Percentiles rank a stretch among this genome's conserved stretches.
Conservation (phyloP, 2,113 vertebrate genomes). For the Pygoscelis antarcticus region DNA sequence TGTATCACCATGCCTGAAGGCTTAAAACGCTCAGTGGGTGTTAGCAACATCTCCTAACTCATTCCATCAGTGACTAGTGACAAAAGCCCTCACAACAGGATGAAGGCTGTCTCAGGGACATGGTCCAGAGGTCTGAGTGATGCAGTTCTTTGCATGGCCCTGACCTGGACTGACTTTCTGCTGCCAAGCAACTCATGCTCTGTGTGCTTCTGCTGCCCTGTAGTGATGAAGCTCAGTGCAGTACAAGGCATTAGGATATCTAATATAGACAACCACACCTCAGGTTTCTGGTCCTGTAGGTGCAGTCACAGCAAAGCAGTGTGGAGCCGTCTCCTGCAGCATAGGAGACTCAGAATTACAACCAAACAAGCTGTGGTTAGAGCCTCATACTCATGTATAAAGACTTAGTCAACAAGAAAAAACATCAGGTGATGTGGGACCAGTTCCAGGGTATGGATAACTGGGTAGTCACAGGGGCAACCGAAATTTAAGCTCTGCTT, state of each 20-base stretch:
- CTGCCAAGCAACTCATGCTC: not conserved
- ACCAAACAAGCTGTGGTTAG: not conserved
- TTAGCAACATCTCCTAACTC: not conserved
- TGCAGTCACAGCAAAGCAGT: not conserved
- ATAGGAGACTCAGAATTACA: not conserved
- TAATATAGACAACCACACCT: not conserved
- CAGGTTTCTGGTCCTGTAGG: not conserved
- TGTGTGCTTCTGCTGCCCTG: not conserved
- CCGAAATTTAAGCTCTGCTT: not conserved
- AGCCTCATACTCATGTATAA: not conserved
- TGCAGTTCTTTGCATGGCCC: not conserved
- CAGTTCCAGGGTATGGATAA: not conserved
- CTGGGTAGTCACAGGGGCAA: not conserved
- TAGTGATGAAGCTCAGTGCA: fast-evolving
- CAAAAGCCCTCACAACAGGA: not conserved
- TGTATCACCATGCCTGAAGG: not conserved
- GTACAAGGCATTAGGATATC: not conserved
- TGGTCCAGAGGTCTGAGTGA: not conserved
- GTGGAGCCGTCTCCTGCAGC: not conserved
- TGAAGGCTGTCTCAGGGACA: not conserved
- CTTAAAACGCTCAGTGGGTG: not conserved
- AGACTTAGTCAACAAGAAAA: not conserved
- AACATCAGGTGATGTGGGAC: not conserved
- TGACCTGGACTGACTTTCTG: not conserved
- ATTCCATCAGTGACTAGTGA: not conserved